phyloP scores from a whole-genome alignment of 1,140 invertebrate genomes.

The Zaprionus nigranus region DNA sequence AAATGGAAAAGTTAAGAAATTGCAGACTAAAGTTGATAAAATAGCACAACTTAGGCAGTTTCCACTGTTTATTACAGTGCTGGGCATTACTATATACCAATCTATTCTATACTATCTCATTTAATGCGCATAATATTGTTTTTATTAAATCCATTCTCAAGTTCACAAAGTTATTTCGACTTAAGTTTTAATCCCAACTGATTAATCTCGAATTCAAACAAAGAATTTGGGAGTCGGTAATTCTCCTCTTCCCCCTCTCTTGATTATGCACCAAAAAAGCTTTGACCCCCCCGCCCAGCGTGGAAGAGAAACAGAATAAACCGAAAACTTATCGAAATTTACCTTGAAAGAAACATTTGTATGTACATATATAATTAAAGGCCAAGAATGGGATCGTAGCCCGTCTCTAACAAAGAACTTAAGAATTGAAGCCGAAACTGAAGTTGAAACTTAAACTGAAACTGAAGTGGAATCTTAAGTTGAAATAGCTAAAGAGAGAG shows the following conservation, averaged over 20 bases:
- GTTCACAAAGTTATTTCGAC: neutral
- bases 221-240: neutral
- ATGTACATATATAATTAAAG: constrained; percentile 9
- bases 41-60: neutral
- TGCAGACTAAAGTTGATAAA: too few relatives aligned
- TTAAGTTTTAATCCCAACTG: neutral
- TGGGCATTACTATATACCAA: too few relatives aligned
- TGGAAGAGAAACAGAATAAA: constrained; percentile 3
- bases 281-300: neutral
- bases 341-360: constrained; percentile 11
- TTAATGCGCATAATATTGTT: neutral
- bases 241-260: neutral
- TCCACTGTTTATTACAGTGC: neutral
- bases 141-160: neutral
- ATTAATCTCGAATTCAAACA: constrained; percentile 1
- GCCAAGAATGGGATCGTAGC: constrained; percentile 2
- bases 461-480: constrained; percentile 3
- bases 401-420: constrained; percentile 5
- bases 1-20: neutral
- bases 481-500: constrained; percentile 29
- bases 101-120: too few relatives aligned
- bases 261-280: constrained; percentile 3
- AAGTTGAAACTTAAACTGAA: constrained; percentile 21
- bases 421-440: neutral
- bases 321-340: constrained; percentile 6